Evolutionary conservation across 2,113 vertebrate genomes (phyloP).

Genomic region (Spea bombifrons): DNA sequence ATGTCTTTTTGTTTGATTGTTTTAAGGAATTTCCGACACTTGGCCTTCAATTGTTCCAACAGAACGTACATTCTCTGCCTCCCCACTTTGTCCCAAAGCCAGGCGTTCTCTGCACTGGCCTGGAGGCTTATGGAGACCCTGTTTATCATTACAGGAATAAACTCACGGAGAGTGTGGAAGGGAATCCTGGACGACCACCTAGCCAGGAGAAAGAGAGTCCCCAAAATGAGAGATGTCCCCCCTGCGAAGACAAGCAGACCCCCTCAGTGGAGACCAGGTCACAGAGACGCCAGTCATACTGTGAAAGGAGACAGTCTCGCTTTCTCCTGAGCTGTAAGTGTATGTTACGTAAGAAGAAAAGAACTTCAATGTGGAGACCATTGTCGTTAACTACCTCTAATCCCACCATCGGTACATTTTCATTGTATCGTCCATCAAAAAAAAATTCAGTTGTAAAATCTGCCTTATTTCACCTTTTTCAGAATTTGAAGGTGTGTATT

Average conservation of each 20-base stretch:
- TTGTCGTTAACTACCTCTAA: too few species aligned
- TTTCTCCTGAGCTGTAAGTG: conserved; percentile 80
- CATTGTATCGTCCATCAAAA: too few species aligned
- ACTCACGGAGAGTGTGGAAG: neutral
- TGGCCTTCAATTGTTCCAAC: conserved; percentile 30
- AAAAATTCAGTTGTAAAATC: too few species aligned
- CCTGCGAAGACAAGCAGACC: conserved; percentile 9
- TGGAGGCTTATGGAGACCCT: neutral
- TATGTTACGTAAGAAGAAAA: neutral
- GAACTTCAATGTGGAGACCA: too few species aligned
- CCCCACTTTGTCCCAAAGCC: neutral
- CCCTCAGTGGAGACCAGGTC: neutral
- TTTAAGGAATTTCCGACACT: conserved; percentile 18
- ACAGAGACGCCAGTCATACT: conserved; percentile 25
- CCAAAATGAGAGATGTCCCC: neutral
- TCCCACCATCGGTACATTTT: too few species aligned
- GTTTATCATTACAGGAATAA: conserved; percentile 34
- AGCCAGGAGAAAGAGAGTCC: conserved; percentile 18
- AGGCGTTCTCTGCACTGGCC: neutral
- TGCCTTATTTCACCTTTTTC: too few species aligned
- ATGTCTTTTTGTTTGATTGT: conserved; percentile 25
- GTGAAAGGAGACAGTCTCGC: conserved; percentile 73
- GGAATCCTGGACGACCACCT: conserved; percentile 8
- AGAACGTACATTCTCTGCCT: conserved; percentile 8
- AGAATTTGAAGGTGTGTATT: too few species aligned